Evolutionary conservation across 2,888 invertebrate genomes (phyloP).

Genomic region (Sinhomidia bicolor): DNA sequence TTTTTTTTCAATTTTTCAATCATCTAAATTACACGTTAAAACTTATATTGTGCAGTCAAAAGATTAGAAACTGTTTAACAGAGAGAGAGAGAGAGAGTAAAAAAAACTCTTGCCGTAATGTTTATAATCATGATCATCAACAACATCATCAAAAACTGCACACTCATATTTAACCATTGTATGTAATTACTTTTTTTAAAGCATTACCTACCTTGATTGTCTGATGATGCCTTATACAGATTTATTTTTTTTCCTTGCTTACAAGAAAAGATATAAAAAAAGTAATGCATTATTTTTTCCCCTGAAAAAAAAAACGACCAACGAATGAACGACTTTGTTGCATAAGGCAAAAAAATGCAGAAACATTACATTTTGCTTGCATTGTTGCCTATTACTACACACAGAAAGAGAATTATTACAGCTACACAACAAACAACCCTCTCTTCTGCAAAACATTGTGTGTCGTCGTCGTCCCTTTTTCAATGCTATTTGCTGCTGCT

Average conservation of each 20-base stretch:
- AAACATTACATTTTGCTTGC: not conserved
- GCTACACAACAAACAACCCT: not conserved
- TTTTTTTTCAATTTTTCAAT: not conserved
- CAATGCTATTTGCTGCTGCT: no score
- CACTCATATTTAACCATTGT: not conserved
- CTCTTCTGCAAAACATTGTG: not conserved
- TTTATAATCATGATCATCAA: not conserved
- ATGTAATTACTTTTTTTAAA: not conserved
- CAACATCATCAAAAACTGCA: no score
- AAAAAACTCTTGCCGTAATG: not conserved
- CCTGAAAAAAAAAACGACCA: no score
- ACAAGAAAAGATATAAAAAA: not conserved
- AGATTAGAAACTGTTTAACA: not conserved
- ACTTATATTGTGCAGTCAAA: not conserved
- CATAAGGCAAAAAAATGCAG: slow-evolving; percentile 19
- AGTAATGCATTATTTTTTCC: not conserved
- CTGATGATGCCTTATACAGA: not conserved
- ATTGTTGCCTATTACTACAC: not conserved
- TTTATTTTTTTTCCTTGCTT: not conserved
- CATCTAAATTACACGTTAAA: not conserved
- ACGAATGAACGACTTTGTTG: not conserved
- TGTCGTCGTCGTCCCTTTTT: no score
- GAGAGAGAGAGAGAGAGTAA: no score
- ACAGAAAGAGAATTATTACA: no score
- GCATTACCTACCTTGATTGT: not conserved